A percentile compares a stretch with the other conserved stretches of the same genome.
These are phyloP conservation scores for Heterohyrax brucei DNA, from an alignment of 2,797 vertebrate species.

Conservation along the genomic window DNA sequence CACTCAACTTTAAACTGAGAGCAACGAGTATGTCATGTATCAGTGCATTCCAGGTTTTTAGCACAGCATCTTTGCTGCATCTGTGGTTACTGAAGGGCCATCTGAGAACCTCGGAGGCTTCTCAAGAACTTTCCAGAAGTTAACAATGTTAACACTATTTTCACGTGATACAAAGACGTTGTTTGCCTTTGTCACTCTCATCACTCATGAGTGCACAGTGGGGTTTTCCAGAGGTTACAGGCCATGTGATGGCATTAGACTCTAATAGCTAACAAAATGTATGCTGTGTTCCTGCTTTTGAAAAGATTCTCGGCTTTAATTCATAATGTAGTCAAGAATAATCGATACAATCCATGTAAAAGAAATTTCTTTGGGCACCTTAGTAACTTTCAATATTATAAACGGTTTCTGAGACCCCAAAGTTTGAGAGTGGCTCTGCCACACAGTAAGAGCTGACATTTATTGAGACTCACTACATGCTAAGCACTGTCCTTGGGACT, in stretches of 20 bases:
- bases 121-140: not conserved
- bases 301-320: conserved; percentile 12
- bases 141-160: not conserved
- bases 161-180: not conserved
- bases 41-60: not conserved
- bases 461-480: not conserved
- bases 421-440: not conserved
- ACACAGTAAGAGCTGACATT: conserved; percentile 33
- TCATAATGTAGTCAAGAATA: not conserved
- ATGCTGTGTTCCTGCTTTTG: not conserved
- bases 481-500: not conserved
- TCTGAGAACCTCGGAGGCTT: not conserved
- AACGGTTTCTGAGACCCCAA: conserved; percentile 30
- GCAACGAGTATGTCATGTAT: not conserved
- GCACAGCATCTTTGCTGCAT: not conserved
- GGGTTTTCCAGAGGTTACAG: conserved; percentile 46
- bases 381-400: conserved; percentile 23
- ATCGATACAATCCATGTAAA: not conserved
- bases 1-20: not conserved
- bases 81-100: not conserved
- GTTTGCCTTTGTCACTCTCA: conserved; percentile 35
- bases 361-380: not conserved
- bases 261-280: not conserved
- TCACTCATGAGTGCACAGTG: not conserved
- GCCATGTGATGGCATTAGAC: not conserved